A percentile compares a stretch with the other conserved stretches of the same genome.
Evolutionary conservation across 2,797 vertebrate genomes (phyloP).

Genomic region (Tapera naevia): DNA sequence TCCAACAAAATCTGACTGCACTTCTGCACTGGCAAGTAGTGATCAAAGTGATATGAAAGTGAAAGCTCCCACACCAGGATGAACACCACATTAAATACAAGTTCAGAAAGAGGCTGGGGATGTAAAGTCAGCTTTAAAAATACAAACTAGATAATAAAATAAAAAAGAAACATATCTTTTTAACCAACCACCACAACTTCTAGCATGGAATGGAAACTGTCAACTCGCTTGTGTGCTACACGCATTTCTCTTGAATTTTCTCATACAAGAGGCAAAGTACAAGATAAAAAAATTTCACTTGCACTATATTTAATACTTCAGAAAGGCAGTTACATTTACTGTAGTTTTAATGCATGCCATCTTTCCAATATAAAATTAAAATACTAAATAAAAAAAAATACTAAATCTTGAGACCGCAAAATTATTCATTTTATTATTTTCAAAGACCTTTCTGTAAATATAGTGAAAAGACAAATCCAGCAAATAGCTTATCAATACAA

Average conservation of each 20-base stretch:
- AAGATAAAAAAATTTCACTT: constrained; percentile 34
- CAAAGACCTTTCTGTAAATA: constrained; percentile 35
- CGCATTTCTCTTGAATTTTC: constrained; percentile 6
- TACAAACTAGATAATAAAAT: constrained; percentile 54
- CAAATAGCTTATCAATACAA: constrained; percentile 52
- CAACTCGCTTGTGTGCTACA: background rate
- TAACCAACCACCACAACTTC: constrained; percentile 8
- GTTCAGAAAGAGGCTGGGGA: constrained; percentile 18
- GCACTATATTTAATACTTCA: constrained; percentile 37
- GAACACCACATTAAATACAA: constrained; percentile 33
- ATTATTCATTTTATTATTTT: constrained; percentile 54
- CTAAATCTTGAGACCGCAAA: constrained; percentile 7
- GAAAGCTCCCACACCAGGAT: constrained; percentile 44
- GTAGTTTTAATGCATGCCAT: constrained; percentile 39
- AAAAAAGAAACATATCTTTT: constrained; percentile 43
- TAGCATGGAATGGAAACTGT: background rate
- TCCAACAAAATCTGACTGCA: constrained; percentile 41
- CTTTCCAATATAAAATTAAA: constrained; percentile 40
- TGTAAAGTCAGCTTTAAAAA: constrained; percentile 56
- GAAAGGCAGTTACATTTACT: constrained; percentile 49
- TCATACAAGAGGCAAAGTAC: constrained; percentile 16
- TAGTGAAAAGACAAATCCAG: constrained; percentile 50
- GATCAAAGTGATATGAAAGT: constrained; percentile 60
- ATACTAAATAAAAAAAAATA: background rate
- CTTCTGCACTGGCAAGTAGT: constrained; percentile 44